Conservation (phyloP, 2,113 vertebrate species). For the Pangasianodon hypophthalmus region DNA sequence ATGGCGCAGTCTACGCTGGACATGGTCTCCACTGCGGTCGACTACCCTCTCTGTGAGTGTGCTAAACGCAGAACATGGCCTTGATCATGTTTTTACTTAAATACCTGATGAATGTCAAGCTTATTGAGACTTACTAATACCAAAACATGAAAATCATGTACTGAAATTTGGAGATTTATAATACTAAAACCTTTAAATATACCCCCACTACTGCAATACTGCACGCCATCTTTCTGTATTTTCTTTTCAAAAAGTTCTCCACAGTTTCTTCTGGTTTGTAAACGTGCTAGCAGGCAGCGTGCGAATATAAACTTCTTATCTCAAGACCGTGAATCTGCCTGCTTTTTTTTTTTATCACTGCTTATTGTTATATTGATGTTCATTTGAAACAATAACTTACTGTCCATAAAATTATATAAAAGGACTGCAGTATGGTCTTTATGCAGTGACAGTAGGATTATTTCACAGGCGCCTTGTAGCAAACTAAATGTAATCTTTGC, state of each 20-base stretch:
- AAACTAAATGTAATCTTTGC: background rate
- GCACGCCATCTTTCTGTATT: background rate
- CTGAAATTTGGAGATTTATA: background rate
- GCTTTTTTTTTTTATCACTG: background rate
- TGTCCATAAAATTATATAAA: background rate
- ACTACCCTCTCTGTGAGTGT: slow-evolving; percentile 80
- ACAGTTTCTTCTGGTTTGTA: background rate
- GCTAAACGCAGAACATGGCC: background rate
- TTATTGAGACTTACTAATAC: background rate
- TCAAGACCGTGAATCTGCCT: background rate
- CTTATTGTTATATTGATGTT: background rate
- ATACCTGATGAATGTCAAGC: too few relatives aligned
- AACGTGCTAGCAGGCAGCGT: background rate
- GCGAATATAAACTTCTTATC: background rate
- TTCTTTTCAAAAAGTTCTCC: background rate
- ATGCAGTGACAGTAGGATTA: background rate
- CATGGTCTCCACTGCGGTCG: slow-evolving; percentile 75
- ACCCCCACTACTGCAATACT: background rate
- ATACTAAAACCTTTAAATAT: background rate
- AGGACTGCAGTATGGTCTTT: background rate
- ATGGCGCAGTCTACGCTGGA: slow-evolving; percentile 78
- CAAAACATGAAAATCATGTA: background rate
- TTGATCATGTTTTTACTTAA: background rate
- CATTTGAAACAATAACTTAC: background rate
- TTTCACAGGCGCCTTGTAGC: background rate